Evolutionary conservation across 2,888 invertebrate species (phyloP).

Genomic region (Drosophila kuntzei): DNA sequence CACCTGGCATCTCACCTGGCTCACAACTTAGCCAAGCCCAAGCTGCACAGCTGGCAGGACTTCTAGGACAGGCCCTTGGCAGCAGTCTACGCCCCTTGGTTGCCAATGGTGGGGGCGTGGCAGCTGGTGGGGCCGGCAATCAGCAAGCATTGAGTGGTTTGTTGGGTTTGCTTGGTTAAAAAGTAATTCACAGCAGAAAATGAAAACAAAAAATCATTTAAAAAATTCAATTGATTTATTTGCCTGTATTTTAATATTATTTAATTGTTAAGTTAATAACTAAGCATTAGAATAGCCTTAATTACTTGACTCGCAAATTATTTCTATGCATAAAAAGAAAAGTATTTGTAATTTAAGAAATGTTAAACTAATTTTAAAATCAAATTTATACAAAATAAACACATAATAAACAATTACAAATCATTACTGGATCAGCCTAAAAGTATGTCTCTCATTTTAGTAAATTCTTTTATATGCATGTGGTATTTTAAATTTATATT

Average conservation of each 20-base stretch:
- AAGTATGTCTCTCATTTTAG: no score
- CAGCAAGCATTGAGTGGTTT: slow-evolving; percentile 59
- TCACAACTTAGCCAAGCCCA: slow-evolving; percentile 58
- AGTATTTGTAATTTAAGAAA: slow-evolving; percentile 15
- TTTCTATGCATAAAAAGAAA: background rate
- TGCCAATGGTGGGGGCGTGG: slow-evolving; percentile 61
- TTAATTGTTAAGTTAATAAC: background rate
- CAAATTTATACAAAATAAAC: no score
- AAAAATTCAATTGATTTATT: background rate
- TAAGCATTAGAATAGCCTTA: background rate
- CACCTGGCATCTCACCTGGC: slow-evolving; percentile 24
- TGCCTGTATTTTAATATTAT: background rate
- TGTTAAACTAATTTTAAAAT: slow-evolving; percentile 7
- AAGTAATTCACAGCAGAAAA: slow-evolving; percentile 33
- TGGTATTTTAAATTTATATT: background rate
- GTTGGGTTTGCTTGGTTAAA: slow-evolving; percentile 60
- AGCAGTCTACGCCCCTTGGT: slow-evolving; percentile 75
- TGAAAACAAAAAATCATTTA: background rate
- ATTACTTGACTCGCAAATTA: background rate
- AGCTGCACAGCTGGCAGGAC: slow-evolving; percentile 77
- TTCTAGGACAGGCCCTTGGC: slow-evolving; percentile 79
- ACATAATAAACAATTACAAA: no score
- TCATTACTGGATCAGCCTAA: no score
- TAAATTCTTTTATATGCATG: background rate
- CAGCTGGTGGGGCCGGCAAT: slow-evolving; percentile 43